Conservation (phyloP, 1,140 invertebrate species). For the Eupristina koningsbergeri region DNA sequence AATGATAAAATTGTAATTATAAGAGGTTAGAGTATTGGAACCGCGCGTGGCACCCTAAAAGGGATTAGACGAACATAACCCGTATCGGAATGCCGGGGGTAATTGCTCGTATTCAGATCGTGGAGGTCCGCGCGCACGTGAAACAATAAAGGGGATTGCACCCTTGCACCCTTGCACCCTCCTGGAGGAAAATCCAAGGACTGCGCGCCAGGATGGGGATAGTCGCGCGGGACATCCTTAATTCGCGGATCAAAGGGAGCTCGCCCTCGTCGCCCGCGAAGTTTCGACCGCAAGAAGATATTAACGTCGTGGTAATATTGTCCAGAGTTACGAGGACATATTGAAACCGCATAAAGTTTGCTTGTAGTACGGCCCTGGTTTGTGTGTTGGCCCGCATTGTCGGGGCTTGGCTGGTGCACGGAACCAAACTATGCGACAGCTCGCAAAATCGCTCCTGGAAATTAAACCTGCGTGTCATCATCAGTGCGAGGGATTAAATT, state of each 20-base stretch:
- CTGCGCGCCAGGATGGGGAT: neutral
- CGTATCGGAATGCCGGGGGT: no score
- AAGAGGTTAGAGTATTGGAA: no score
- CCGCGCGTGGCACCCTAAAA: no score
- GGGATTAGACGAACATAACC: no score
- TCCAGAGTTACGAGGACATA: constrained; percentile 57
- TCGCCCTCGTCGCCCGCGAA: constrained; percentile 35
- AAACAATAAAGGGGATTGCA: no score
- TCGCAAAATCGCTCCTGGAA: constrained; percentile 3
- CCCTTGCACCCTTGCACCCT: neutral
- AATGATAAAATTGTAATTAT: no score
- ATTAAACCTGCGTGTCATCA: constrained; percentile 29
- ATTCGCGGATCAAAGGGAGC: constrained; percentile 60
- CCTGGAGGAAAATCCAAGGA: constrained; percentile 29
- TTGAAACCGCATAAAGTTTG: constrained; percentile 64
- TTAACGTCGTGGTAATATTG: constrained; percentile 61
- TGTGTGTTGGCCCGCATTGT: neutral
- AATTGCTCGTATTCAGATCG: no score
- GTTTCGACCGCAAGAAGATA: constrained; percentile 62
- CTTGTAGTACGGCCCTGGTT: constrained; percentile 51
- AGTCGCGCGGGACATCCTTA: constrained; percentile 46
- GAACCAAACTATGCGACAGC: constrained; percentile 1
- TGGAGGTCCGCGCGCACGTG: neutral
- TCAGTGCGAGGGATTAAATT: neutral
- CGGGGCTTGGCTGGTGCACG: neutral